Percentiles rank a stretch among this genome's conserved stretches.
phyloP scores from a whole-genome alignment of 2,797 vertebrate genomes.

The Notamacropus eugenii region DNA sequence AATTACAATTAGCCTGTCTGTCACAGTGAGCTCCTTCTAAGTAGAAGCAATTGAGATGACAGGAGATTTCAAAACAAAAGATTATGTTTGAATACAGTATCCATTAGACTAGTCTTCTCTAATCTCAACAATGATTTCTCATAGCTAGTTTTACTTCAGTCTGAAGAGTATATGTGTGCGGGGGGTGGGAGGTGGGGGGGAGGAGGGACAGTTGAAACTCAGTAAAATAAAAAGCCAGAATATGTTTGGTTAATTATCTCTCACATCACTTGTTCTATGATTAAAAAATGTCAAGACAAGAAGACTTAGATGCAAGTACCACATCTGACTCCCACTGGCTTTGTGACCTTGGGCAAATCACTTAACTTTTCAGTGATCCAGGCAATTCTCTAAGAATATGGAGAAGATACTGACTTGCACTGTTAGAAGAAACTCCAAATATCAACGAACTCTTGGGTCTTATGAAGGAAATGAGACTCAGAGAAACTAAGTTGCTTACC shows the following conservation, averaged over 20 bases:
- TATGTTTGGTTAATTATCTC: background rate
- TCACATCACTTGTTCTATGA: background rate
- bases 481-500: too few relatives aligned
- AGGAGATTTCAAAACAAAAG: slow-evolving; percentile 56
- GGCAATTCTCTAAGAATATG: background rate
- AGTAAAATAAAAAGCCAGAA: background rate
- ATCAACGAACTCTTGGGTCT: background rate
- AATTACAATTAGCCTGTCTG: slow-evolving; percentile 51
- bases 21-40: slow-evolving; percentile 22
- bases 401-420: background rate
- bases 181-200: rapidly evolving
- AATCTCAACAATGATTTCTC: background rate
- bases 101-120: slow-evolving; percentile 27
- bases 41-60: slow-evolving; percentile 52
- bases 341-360: background rate
- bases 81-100: slow-evolving; percentile 39
- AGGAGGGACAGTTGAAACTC: background rate
- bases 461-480: background rate
- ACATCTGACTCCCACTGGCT: background rate
- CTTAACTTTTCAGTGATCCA: background rate
- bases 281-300: background rate
- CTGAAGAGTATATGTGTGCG: background rate
- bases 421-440: background rate
- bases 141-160: background rate
- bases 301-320: background rate